Evolutionary conservation across 2,113 vertebrate genomes (phyloP).

Genomic region (Paramormyrops kingsleyae): DNA sequence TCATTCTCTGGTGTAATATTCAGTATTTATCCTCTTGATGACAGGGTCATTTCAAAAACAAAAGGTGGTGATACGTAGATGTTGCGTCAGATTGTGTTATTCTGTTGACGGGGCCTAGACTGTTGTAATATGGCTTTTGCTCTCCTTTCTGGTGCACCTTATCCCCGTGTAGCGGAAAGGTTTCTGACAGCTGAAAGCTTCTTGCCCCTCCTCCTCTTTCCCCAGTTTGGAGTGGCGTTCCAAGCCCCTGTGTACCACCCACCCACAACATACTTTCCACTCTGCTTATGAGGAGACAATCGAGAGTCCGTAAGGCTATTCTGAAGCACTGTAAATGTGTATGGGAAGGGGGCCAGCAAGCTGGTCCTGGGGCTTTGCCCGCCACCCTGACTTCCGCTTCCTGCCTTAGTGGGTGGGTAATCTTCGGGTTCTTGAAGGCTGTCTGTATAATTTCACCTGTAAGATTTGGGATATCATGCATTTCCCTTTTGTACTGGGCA

Average conservation of each 20-base stretch:
- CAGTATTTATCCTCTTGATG: background rate
- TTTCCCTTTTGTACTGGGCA: background rate
- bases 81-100: slow-evolving; percentile 63
- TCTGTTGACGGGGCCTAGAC: slow-evolving; percentile 54
- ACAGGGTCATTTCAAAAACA: background rate
- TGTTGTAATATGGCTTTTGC: slow-evolving; percentile 32
- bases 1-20: slow-evolving; percentile 2
- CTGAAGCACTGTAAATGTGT: background rate
- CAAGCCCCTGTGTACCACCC: background rate
- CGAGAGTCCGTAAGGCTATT: slow-evolving; percentile 3
- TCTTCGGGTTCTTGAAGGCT: background rate
- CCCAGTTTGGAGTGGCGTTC: background rate
- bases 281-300: slow-evolving; percentile 16
- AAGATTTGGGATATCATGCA: background rate
- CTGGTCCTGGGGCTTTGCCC: background rate
- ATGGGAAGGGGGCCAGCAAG: background rate
- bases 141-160: background rate
- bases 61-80: background rate
- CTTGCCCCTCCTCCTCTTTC: background rate
- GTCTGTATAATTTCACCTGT: background rate
- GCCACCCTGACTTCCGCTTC: background rate
- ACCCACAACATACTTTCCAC: background rate
- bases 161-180: background rate
- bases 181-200: background rate
- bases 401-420: background rate